Evolutionary conservation across 2,797 vertebrate genomes (phyloP), one percentile per base, ranked within the genome.

Genomic region (Paramormyrops hopkinsi): DNA sequence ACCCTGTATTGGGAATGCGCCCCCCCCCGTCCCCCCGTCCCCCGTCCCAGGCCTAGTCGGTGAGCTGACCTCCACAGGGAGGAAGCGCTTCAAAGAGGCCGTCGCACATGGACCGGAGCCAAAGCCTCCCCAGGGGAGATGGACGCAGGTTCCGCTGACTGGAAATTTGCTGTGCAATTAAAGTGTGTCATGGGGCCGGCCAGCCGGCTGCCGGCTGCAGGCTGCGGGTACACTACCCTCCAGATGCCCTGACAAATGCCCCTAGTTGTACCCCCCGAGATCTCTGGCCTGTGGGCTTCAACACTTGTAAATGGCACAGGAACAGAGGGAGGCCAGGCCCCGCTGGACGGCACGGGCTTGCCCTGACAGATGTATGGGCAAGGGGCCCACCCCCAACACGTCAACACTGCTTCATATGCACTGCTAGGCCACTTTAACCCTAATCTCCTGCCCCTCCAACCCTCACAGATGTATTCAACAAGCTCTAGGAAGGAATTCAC

Each of bases 391-490:
- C 62, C 1, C 56, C 88, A 89, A 59, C 33, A 93, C 92, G 91
- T 17, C 44, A 93, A 93, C 91, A 92, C 91, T 94, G 94, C 92
- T 94, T 94, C 89, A 91, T 0, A 91, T 94, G 93, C 92, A 93
- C 92, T 90, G 87, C 89, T 94, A 89, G 92, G 76, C 91, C n/a
- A 59, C 56, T 59, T 59, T 59, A 59, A 59, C 56, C 56, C 90
- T 93, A 95, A 95, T 94, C 94, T 93, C 94, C 89, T 93, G 88
- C 92, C 59, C 88, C 94, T 94, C 91, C 90, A 76, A 19, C 17
- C 90, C 84, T 51, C 84, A 86, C 51, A 86, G 25, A 86, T 22
- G 92, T 29, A 73, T 11, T n/a, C 6, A 29, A 65, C n/a, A 25
- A 89, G 41, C 82, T 85, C 37, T 4, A 46, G 33, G 29, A 12